Conservation (phyloP, 2,888 invertebrate genomes). For the Leptodirus hochenwartii region DNA sequence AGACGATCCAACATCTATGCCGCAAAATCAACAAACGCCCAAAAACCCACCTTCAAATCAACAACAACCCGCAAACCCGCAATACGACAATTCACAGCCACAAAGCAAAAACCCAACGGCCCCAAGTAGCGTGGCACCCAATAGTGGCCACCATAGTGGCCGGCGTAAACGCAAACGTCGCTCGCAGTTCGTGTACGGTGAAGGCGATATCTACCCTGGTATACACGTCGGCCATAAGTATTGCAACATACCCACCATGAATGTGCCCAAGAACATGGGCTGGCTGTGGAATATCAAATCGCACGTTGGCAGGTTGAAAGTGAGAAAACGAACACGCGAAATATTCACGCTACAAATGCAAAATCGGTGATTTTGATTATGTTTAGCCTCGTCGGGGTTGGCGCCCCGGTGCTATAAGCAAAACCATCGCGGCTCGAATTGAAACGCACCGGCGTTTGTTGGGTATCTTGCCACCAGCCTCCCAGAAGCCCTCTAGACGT, state of each 20-base stretch:
- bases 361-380: background rate
- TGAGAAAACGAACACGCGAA: slow-evolving; percentile 9
- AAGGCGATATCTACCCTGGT: slow-evolving; percentile 35
- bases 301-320: slow-evolving; percentile 18
- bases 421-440: slow-evolving; percentile 25
- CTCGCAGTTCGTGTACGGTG: slow-evolving; percentile 31
- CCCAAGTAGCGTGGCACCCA: no score
- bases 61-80: no score
- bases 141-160: no score
- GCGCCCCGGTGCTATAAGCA: slow-evolving; percentile 36
- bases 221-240: slow-evolving; percentile 34
- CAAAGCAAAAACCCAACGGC: no score
- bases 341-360: background rate
- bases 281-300: slow-evolving; percentile 41
- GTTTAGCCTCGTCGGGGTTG: slow-evolving; percentile 31
- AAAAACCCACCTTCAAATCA: no score
- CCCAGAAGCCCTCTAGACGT: slow-evolving; percentile 15
- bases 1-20: no score
- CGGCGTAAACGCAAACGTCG: slow-evolving; percentile 16
- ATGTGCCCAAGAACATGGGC: slow-evolving; percentile 45
- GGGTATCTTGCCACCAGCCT: slow-evolving; percentile 13
- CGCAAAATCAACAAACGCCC: no score
- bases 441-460: slow-evolving; percentile 19
- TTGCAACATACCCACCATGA: slow-evolving; percentile 31
- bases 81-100: no score